phyloP scores from a whole-genome alignment of 2,113 vertebrate genomes.

The Ceratotherium simum region DNA sequence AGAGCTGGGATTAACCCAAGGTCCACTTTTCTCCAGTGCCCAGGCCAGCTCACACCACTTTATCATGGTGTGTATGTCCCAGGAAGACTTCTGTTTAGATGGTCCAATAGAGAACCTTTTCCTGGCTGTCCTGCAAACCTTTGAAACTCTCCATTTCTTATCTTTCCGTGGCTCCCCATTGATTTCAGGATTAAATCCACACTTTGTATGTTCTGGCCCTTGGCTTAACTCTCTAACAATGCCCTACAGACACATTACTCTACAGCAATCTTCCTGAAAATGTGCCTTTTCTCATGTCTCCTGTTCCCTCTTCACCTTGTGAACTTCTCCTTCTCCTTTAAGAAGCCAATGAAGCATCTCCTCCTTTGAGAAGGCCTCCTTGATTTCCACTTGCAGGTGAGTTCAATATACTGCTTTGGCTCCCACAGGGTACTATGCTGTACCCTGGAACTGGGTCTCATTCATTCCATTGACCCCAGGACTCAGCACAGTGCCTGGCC shows the following conservation, averaged over 20 bases:
- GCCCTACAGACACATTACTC: too few relatives aligned
- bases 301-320: neutral
- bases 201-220: neutral
- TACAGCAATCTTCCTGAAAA: neutral
- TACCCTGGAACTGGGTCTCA: neutral
- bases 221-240: neutral
- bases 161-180: neutral
- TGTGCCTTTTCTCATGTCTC: neutral
- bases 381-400: neutral
- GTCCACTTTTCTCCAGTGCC: neutral
- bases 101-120: neutral
- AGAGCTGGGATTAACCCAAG: neutral
- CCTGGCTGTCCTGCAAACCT: neutral
- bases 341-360: neutral
- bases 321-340: neutral
- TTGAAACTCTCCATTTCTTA: neutral
- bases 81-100: neutral
- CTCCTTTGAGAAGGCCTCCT: neutral
- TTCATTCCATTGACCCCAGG: neutral
- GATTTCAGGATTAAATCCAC: neutral
- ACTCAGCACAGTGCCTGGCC: neutral
- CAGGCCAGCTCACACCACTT: neutral
- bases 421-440: neutral
- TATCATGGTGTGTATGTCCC: fast-evolving
- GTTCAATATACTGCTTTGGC: neutral